Conservation (phyloP, 2,888 invertebrate genomes). For the Leptinotarsa tumamoca region DNA sequence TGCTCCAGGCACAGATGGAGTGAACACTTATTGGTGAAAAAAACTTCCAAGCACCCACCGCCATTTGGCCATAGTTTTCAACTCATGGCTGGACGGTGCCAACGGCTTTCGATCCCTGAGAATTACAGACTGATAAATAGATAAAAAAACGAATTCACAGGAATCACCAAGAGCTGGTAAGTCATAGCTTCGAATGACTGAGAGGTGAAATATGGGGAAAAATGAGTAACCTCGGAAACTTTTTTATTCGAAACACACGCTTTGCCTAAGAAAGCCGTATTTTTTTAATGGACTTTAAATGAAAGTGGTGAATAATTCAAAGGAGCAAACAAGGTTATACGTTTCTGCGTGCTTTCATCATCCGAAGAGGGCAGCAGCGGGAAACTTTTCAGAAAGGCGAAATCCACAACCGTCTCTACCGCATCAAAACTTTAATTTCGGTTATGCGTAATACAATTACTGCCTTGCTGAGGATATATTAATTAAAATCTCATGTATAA, state of each 20-base stretch:
- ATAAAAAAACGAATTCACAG: too few relatives aligned
- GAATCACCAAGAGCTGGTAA: too few relatives aligned
- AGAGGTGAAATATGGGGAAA: not conserved
- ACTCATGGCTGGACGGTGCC: too few relatives aligned
- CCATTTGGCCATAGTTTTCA: too few relatives aligned
- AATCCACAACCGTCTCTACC: constrained; percentile 32
- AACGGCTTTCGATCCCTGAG: too few relatives aligned
- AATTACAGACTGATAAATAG: too few relatives aligned
- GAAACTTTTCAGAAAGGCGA: constrained; percentile 34
- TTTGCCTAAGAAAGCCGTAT: not conserved
- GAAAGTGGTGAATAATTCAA: constrained; percentile 38
- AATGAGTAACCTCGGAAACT: not conserved
- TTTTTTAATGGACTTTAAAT: constrained; percentile 26
- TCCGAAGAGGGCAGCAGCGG: constrained; percentile 35
- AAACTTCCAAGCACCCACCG: too few relatives aligned
- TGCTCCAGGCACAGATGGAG: too few relatives aligned
- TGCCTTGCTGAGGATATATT: constrained; percentile 64
- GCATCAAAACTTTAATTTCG: constrained; percentile 62
- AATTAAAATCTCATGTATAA: constrained; percentile 67
- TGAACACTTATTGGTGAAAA: too few relatives aligned
- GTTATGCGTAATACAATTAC: constrained; percentile 62
- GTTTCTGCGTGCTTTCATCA: constrained; percentile 41
- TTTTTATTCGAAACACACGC: not conserved
- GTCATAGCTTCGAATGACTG: too few relatives aligned
- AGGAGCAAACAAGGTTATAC: constrained; percentile 39